Conservation (phyloP, 2,113 vertebrate genomes). For the Echinops telfairi region DNA sequence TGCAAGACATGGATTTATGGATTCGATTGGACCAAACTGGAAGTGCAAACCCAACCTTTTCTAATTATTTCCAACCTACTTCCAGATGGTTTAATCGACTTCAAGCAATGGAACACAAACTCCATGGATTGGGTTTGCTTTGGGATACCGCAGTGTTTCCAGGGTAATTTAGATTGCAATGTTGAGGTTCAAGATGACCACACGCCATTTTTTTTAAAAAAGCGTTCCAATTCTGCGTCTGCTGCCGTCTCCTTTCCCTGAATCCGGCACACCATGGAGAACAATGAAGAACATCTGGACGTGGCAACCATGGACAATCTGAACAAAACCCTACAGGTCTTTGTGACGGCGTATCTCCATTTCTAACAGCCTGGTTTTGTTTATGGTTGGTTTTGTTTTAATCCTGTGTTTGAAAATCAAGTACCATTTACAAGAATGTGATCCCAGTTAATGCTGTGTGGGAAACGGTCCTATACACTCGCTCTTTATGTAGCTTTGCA, state of each 20-base stretch:
- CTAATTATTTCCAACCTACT: slow-evolving; percentile 92
- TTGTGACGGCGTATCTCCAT: slow-evolving; percentile 96
- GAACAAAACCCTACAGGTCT: slow-evolving; percentile 96
- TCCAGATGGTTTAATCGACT: slow-evolving; percentile 93
- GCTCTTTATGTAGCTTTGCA: slow-evolving; percentile 23
- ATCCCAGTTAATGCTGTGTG: slow-evolving; percentile 34
- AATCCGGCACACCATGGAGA: slow-evolving; percentile 97
- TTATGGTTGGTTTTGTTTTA: slow-evolving; percentile 5
- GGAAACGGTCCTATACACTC: neutral
- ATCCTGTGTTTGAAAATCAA: slow-evolving; percentile 33
- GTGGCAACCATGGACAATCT: slow-evolving; percentile 92
- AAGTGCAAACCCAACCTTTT: slow-evolving; percentile 91
- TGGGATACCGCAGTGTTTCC: slow-evolving; percentile 94
- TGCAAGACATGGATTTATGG: slow-evolving; percentile 95
- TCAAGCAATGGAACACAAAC: slow-evolving; percentile 89
- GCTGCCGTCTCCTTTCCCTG: slow-evolving; percentile 96
- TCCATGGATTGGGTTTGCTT: slow-evolving; percentile 91
- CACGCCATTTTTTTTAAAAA: slow-evolving; percentile 93
- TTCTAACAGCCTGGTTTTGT: slow-evolving; percentile 78
- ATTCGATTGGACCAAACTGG: slow-evolving; percentile 96
- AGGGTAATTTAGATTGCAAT: slow-evolving; percentile 82
- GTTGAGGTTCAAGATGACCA: slow-evolving; percentile 94
- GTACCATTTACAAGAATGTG: slow-evolving; percentile 45
- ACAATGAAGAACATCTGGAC: slow-evolving; percentile 96
- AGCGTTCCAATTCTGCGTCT: slow-evolving; percentile 95